Base-by-base conservation (phyloP, 2,888 invertebrate species). In the Heliothis peltigera region DNA sequence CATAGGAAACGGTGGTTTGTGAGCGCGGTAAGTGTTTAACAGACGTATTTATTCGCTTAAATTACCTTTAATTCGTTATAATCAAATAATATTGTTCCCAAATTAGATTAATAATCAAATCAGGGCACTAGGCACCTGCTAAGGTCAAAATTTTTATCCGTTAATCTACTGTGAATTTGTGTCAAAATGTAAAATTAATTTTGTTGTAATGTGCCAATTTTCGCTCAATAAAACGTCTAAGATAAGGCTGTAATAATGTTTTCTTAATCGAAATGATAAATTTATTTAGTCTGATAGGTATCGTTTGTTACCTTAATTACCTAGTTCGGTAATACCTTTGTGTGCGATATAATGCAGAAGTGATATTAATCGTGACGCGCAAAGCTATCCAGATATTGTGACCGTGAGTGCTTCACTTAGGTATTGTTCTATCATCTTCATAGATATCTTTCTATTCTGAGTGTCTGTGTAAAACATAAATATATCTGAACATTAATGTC, bases 1-100 rank as follows among this genome's bases (percentile, higher is more conserved):
- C 64, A 87, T 87, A 48, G 59, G 52, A 68, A 63, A 77, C 71
- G 67, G 76, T 76, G 71, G 47, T 65, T 73, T 56, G 49, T 54
- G 63, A 53, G 52, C 32, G 53, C 49, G 73, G 81, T 81, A 74
- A 77, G 77, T 73, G 57, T 21, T 35, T 10, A 8, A 25, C 39
- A 25, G 17, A 17, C 22, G 35, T 19, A 17, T 65, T 44, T 47
- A 42, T 25, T 35, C 32, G 49, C 46, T 18, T 54, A 0, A 15
- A 39, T 46, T 67, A 67, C 51, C 28, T 39, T 1, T 39, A 39
- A 22, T 47, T 25, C 7, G 3, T 0, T 28, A 6, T 44, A 19
- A 51, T 58, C 44, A 39, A 17, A 25, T 46, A 19, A 22, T 47
- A 22, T 22, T 4, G 10, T 0, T n/a, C 32, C 44, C 7, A n/a